These are phyloP conservation scores for Rynchops niger DNA, from an alignment of 2,113 vertebrate species.

Conservation along the genomic window DNA sequence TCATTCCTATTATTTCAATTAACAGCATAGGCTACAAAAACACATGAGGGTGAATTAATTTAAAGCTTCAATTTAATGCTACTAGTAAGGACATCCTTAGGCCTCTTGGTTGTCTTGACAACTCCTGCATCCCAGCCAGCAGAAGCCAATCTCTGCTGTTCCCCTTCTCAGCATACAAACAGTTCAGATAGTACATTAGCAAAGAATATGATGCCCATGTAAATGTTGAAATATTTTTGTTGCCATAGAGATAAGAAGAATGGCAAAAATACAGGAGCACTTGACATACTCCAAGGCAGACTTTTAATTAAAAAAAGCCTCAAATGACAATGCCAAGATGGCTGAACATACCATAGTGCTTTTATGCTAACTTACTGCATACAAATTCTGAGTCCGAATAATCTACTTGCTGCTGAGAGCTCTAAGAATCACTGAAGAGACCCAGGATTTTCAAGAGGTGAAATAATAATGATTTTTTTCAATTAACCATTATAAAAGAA, in stretches of 20 bases:
- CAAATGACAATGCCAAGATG: constrained; percentile 77
- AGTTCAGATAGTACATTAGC: constrained; percentile 78
- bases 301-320: constrained; percentile 81
- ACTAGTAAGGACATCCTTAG: constrained; percentile 77
- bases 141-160: constrained; percentile 69
- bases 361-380: constrained; percentile 25
- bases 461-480: background rate
- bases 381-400: constrained; percentile 3
- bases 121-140: constrained; percentile 74
- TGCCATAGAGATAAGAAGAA: constrained; percentile 85
- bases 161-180: constrained; percentile 71
- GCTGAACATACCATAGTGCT: constrained; percentile 54
- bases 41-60: constrained; percentile 79
- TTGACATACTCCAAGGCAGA: constrained; percentile 82
- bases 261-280: constrained; percentile 77
- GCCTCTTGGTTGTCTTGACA: constrained; percentile 84
- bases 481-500: background rate
- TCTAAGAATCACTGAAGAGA: background rate
- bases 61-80: constrained; percentile 79
- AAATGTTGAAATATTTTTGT: constrained; percentile 83
- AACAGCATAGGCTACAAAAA: constrained; percentile 79
- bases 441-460: background rate
- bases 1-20: constrained; percentile 82
- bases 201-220: constrained; percentile 78
- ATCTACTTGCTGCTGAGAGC: background rate